Conservation (phyloP, 2,888 invertebrate genomes). For the Pegoplata infirma region DNA sequence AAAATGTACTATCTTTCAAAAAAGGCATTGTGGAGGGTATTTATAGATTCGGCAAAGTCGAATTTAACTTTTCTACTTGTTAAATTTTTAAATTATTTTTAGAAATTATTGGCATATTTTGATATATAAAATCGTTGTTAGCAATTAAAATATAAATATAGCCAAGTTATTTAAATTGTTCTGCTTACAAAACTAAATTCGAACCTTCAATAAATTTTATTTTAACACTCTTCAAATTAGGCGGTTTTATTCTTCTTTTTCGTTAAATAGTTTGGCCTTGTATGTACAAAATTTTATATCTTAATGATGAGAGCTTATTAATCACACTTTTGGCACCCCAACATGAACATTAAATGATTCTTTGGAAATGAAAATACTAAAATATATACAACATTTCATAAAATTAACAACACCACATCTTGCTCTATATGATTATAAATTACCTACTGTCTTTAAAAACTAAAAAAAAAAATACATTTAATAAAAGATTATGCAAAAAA, state of each 20-base stretch:
- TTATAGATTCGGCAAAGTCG: too few relatives aligned
- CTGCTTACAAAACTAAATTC: too few relatives aligned
- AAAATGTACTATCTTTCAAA: too few relatives aligned
- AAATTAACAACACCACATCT: background rate
- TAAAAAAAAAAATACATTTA: constrained; percentile 29
- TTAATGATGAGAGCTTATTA: constrained; percentile 60
- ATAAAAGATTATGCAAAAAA: constrained; percentile 33
- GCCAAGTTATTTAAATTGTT: too few relatives aligned
- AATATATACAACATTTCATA: background rate
- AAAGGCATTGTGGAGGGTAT: too few relatives aligned
- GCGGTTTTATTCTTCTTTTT: background rate
- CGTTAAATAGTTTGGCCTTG: constrained; percentile 14
- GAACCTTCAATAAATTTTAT: constrained; percentile 42
- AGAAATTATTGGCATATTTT: too few relatives aligned
- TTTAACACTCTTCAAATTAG: constrained; percentile 37
- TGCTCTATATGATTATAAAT: constrained; percentile 53
- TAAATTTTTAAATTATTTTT: too few relatives aligned
- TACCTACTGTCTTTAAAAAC: constrained; percentile 52
- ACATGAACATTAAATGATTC: constrained; percentile 56
- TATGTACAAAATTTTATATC: constrained; percentile 43
- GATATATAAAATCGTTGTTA: too few relatives aligned
- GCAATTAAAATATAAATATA: too few relatives aligned
- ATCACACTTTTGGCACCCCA: constrained; percentile 59
- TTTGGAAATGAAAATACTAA: constrained; percentile 11
- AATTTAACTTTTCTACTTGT: too few relatives aligned